These are phyloP conservation scores for Mirza zaza DNA, from an alignment of 2,113 vertebrate genomes.

Conservation along the genomic window DNA sequence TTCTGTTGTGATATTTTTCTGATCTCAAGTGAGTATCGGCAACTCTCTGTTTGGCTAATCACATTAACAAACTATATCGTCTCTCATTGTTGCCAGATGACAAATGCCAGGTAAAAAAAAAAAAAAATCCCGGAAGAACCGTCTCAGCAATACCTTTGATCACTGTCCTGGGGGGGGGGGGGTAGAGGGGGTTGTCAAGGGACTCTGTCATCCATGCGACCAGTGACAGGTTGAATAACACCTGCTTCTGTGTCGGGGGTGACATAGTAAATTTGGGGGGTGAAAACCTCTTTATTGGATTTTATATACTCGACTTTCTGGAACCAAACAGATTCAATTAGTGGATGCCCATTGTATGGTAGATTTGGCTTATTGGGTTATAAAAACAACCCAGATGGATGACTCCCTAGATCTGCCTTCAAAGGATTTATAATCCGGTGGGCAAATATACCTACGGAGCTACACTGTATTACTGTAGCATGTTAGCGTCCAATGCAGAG, in stretches of 20 bases:
- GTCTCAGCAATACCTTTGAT: accelerated
- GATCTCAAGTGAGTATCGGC: background rate
- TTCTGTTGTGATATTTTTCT: slow-evolving; percentile 8
- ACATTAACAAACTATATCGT: background rate
- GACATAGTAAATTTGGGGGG: background rate
- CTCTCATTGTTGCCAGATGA: background rate
- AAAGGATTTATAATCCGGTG: background rate
- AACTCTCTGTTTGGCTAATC: background rate
- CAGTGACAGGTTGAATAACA: background rate
- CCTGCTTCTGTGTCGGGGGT: background rate
- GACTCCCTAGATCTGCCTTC: background rate
- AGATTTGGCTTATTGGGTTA: background rate
- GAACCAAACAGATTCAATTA: background rate
- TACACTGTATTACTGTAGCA: background rate
- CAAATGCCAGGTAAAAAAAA: background rate
- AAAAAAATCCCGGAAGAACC: background rate
- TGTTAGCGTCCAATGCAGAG: no score
- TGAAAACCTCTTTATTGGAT: background rate
- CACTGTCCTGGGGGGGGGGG: background rate
- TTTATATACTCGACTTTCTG: background rate
- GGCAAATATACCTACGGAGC: background rate
- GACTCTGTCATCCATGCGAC: background rate
- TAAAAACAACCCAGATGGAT: background rate
- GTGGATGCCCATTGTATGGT: background rate
- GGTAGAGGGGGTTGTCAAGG: no score